Evolutionary conservation across 2,113 vertebrate species (phyloP).

Genomic region (Chaetodon auriga): DNA sequence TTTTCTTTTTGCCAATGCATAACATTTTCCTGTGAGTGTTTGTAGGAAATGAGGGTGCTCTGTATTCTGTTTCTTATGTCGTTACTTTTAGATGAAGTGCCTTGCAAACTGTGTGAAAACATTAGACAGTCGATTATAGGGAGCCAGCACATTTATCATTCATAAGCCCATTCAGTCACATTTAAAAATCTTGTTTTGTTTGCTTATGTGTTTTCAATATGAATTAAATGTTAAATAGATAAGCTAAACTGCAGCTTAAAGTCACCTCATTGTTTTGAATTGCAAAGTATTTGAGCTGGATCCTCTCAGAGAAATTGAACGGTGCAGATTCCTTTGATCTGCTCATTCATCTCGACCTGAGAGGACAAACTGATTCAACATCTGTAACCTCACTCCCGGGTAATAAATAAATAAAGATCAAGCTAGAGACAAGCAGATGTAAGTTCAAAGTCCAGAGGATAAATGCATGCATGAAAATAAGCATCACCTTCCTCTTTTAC

Average conservation of each 20-base stretch:
- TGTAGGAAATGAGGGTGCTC: not conserved
- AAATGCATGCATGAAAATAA: conserved; percentile 1
- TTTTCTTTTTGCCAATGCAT: not conserved
- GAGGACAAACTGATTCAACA: conserved; percentile 19
- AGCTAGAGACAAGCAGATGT: conserved; percentile 11
- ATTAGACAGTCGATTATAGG: not conserved
- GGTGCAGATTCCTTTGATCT: conserved; percentile 2
- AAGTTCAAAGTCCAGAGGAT: conserved; percentile 3
- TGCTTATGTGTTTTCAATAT: not conserved
- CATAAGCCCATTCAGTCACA: not conserved
- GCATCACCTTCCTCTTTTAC: not conserved
- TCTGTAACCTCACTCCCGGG: conserved; percentile 14
- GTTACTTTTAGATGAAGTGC: not conserved
- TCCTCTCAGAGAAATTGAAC: not conserved
- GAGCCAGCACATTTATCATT: not conserved
- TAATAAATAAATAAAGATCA: conserved; percentile 23
- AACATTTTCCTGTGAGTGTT: not conserved
- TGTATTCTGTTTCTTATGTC: not conserved
- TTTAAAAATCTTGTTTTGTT: not conserved
- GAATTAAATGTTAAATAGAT: not conserved
- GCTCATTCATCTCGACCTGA: conserved; percentile 12
- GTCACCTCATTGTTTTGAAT: not conserved
- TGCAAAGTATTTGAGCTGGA: not conserved
- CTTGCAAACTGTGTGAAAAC: not conserved
- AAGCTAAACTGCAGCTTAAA: not conserved